Percentiles rank a stretch among this genome's conserved stretches.
Evolutionary conservation across 2,888 invertebrate species (phyloP).

Genomic region (Heteropelma amictum): DNA sequence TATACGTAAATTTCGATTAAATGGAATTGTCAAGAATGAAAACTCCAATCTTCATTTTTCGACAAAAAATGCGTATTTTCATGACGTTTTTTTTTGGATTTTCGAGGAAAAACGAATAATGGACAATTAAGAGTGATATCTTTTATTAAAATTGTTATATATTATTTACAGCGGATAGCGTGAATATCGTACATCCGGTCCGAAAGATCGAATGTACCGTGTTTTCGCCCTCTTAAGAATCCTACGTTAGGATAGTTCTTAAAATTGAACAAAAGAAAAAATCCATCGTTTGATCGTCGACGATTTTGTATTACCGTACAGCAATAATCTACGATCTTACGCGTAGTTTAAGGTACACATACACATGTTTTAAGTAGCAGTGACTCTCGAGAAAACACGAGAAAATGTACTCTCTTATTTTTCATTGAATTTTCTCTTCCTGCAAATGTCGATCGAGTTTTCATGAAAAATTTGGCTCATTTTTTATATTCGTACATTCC

Average conservation of each 20-base stretch:
- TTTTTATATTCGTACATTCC: not conserved
- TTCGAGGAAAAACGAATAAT: too few species aligned
- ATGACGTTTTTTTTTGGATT: too few species aligned
- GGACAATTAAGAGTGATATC: constrained; percentile 45
- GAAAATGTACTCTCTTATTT: not conserved
- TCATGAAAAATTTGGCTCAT: not conserved
- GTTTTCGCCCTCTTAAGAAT: constrained; percentile 35
- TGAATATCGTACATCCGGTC: constrained; percentile 56
- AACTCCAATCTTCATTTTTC: too few species aligned
- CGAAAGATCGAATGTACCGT: constrained; percentile 44
- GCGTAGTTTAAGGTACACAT: constrained; percentile 50
- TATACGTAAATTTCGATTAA: too few species aligned
- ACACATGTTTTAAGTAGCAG: constrained; percentile 33
- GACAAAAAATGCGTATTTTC: too few species aligned
- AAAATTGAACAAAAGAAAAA: constrained; percentile 32
- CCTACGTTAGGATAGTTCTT: constrained; percentile 45
- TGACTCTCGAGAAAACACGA: constrained; percentile 3
- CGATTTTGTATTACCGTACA: constrained; percentile 42
- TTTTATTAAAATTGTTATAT: constrained; percentile 76
- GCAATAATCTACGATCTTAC: constrained; percentile 41
- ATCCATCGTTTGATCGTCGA: constrained; percentile 16
- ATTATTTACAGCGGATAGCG: constrained; percentile 74
- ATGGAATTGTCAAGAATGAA: too few species aligned
- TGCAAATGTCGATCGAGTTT: not conserved
- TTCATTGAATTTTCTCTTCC: not conserved